Base-by-base conservation (phyloP, 2,888 invertebrate species). In the Pristionchus exspectatus region DNA sequence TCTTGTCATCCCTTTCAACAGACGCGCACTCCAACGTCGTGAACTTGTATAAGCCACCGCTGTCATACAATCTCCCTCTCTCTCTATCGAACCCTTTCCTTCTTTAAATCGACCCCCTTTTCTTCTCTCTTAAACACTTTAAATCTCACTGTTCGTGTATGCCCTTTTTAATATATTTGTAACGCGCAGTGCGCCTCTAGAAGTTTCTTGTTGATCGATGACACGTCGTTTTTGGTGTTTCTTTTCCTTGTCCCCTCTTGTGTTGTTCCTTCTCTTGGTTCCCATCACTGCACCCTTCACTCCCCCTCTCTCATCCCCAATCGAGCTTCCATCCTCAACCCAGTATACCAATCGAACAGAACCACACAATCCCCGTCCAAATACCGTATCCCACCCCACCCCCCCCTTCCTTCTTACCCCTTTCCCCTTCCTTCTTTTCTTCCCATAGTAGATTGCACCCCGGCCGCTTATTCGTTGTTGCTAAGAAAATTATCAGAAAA, bases 121-220 rank as follows among this genome's bases (percentile, higher is more conserved):
- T 50, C 44, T 56, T 83, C 30, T 50, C 50, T 27, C 44, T 24
- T 83, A 54, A 83, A 56, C 54, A 56, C 83, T 54, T 56, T 54
- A 56, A 83, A 56, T 83, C 56, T 83, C 38, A 77, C 24, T 44
- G 14, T 44, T 83, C 56, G 83, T 30, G 83, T 83, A 83, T 83
- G 27, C 38, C 54, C 27, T 56, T 83, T 83, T 54, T 56, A 56
- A 56, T 16, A 16, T 83, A 30, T 83, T n/a, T 83, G 54, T 83
- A 83, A 38, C 83, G 83, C 83, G 83, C 83, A 83, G 83, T 83
- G 83, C 83, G 83, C 83, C 56, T 83, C 56, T 83, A 83, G 83
- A 83, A 83, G 83, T 83, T 83, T 83, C 21, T 83, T 83, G 83
- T 83, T 83, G 83, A 56, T 83, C 50, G 83, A 83, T 83, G 83